phyloP scores from a whole-genome alignment of 2,113 vertebrate genomes.

The Protobothrops mucrosquamatus region DNA sequence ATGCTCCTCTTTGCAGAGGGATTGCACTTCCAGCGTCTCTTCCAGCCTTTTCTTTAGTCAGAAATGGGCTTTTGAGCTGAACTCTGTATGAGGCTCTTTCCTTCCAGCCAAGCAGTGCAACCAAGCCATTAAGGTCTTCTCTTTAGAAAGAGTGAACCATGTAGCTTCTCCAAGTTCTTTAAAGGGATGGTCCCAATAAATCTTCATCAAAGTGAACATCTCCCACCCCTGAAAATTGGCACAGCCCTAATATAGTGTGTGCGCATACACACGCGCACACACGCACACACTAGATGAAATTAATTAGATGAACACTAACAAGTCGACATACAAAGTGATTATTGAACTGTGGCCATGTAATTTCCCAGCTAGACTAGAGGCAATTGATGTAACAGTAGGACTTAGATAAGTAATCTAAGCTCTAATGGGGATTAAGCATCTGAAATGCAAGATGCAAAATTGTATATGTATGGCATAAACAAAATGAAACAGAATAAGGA shows the following conservation, averaged over 20 bases:
- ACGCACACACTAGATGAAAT: not conserved
- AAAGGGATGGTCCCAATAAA: not conserved
- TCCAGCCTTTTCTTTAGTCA: not conserved
- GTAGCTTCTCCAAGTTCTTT: not conserved
- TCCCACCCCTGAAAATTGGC: not conserved
- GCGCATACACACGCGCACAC: not conserved
- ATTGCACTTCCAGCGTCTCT: not conserved
- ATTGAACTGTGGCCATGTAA: constrained; percentile 2
- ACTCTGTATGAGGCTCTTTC: not conserved
- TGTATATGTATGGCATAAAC: not conserved
- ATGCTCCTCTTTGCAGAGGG: not conserved
- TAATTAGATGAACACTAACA: not conserved
- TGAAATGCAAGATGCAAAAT: not conserved
- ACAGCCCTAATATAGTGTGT: not conserved
- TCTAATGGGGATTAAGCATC: not conserved
- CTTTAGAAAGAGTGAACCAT: not conserved
- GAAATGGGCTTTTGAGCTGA: not conserved
- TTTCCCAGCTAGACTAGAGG: not conserved
- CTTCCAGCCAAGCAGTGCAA: not conserved
- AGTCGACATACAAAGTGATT: not conserved
- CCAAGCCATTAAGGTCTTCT: not conserved
- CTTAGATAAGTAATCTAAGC: not conserved
- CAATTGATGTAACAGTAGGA: not conserved
- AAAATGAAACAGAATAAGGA: not conserved
- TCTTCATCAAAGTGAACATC: not conserved